These are phyloP conservation scores for Rapana venosa DNA, from an alignment of 2,888 invertebrate species.

Conservation along the genomic window DNA sequence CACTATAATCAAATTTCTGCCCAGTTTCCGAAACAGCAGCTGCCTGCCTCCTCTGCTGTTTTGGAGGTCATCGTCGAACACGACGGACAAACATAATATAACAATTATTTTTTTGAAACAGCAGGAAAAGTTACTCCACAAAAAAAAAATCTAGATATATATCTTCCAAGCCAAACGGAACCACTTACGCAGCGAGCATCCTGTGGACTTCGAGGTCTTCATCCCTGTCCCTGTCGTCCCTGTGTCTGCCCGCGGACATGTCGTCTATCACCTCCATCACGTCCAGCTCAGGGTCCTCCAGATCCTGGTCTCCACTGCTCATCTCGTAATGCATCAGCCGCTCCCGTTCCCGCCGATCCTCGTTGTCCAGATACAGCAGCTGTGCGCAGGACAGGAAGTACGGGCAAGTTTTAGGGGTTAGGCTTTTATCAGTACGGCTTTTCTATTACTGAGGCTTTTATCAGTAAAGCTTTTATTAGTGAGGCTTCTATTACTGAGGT, in stretches of 20 bases:
- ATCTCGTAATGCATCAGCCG: slow-evolving; percentile 31
- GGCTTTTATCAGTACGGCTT: no score
- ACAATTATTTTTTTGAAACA: background rate
- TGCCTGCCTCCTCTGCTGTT: no score
- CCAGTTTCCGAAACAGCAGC: no score
- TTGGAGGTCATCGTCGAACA: no score
- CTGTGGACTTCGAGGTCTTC: background rate
- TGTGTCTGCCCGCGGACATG: background rate
- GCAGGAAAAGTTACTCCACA: background rate
- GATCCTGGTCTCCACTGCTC: background rate
- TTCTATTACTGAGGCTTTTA: no score
- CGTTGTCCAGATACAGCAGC: slow-evolving; percentile 60
- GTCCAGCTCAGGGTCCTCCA: background rate
- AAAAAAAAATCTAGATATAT: background rate
- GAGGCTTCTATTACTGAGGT: no score
- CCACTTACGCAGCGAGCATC: slow-evolving; percentile 12
- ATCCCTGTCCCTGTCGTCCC: background rate
- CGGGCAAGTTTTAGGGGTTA: background rate
- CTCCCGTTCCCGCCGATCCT: slow-evolving; percentile 53
- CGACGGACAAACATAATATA: no score
- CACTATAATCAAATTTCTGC: no score
- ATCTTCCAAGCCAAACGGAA: background rate
- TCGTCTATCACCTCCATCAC: background rate
- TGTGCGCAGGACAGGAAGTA: slow-evolving; percentile 33
- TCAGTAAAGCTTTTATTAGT: no score